Evolutionary conservation across 2,797 vertebrate species (phyloP), one percentile per base, ranked within the genome.

Genomic region (Sebastes nivosus): DNA sequence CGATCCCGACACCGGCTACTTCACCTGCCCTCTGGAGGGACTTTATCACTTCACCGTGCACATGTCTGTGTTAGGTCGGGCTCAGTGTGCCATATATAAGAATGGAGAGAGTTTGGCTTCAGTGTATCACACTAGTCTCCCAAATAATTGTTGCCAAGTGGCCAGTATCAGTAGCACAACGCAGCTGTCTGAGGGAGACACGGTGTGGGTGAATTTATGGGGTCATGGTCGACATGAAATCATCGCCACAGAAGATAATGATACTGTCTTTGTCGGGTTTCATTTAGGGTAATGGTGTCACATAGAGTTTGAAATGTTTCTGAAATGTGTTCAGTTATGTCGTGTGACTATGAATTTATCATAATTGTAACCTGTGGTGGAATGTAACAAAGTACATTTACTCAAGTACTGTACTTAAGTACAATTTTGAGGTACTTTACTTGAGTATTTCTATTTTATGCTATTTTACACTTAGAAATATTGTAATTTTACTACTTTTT

Each of bases 181-280:
- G 34, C 30, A 67, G 58, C 75, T 89, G 18, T 65, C 42, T 8
- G 8, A 63, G 18, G 38, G 64, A 11, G 87, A 90, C 67, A 27
- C 2, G 67, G 85, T 86, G 52, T 89, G 83, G 82, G 72, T 89
- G 18, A 38, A 84, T 52, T 27, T 84, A 2, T 87, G 87, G 79
- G 87, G 87, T 16, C 77, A 74, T 8, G 77, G 75, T 18, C 77
- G 85, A n/a, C 75, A 89, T 75, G 85, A 89, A 46, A 82, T 87
- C 64, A 79, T 89, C 30, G 77, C 85, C 6, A 78, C 79, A 14
- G 69, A 60, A 24, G 81, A 89, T 42, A 90, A 84, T n/a, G 83
- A 89, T 8, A 80, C 84, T 8, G 81, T 86, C n/a, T 90, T 88
- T 76, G 81, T 84, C 32, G 87, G 89, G 10, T 87, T 84, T 69